phyloP scores from a whole-genome alignment of 1,140 invertebrate species.

The Drosophila asahinai region DNA sequence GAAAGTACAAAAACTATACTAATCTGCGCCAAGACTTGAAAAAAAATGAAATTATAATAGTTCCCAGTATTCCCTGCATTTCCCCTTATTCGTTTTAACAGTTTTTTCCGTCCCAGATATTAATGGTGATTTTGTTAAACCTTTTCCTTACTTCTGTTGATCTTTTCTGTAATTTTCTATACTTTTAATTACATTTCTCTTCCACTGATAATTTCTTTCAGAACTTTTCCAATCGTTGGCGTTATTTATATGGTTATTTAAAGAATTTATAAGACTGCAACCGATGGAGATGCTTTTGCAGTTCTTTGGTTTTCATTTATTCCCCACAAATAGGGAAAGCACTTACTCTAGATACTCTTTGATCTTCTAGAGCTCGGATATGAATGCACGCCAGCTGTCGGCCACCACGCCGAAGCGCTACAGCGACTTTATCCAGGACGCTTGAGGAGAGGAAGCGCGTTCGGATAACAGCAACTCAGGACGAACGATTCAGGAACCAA shows the following conservation, averaged over 20 bases:
- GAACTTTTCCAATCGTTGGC: constrained; percentile 85
- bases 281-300: constrained; percentile 22
- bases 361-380: constrained; percentile 80
- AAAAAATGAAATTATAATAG: background rate
- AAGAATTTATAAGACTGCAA: constrained; percentile 67
- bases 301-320: constrained; percentile 25
- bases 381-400: constrained; percentile 82
- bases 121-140: background rate
- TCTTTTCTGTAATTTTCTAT: constrained; percentile 36
- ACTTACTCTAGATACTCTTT: constrained; percentile 18
- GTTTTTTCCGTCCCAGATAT: background rate
- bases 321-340: background rate
- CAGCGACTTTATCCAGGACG: constrained; percentile 60
- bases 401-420: constrained; percentile 74
- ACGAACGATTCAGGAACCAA: constrained; percentile 63
- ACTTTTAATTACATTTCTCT: constrained; percentile 29
- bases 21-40: too few species aligned
- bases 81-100: constrained; percentile 6
- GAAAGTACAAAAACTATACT: too few species aligned
- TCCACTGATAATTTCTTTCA: constrained; percentile 68
- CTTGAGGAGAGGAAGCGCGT: background rate
- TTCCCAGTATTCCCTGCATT: background rate
- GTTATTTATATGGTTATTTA: constrained; percentile 81
- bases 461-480: constrained; percentile 5
- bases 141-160: constrained; percentile 7